Base-by-base conservation (phyloP, 2,113 vertebrate genomes). In the Isurus oxyrinchus region DNA sequence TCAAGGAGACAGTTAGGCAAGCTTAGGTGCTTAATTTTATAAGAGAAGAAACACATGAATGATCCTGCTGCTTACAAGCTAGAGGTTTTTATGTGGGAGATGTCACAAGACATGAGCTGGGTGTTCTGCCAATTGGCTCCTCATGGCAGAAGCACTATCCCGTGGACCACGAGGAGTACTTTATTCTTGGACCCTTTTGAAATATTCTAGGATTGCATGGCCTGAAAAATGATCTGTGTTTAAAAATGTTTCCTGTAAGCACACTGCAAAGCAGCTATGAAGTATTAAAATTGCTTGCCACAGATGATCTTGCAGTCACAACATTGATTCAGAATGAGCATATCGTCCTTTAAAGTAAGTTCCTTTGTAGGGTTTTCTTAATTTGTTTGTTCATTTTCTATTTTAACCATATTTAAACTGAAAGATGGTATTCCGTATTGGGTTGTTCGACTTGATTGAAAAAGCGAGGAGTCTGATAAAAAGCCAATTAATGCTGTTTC, bases 311-410 rank as follows among this genome's bases (percentile, higher is more conserved):
- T 67, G 93, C 21, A 94, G 19, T 49, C 35, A 44, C n/a, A 44
- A 67, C n/a, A 95, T 69, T 67, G n/a, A 95, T 95, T 95, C 63
- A 67, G 93, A 69, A 49, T 94, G 57, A 63, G n/a, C 35, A 94
- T 59, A 35, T 94, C 67, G 55, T 59, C 40, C 40, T 91, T 63
- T 13, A 44, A 49, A 25, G 16, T 44, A 19, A 67, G 13, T 44
- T 61, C 61, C 91, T 61, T 44, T 25, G 44, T 66, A 66, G 35
- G 23, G 23, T 55, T 90, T 13, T 59, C 25, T 44, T 63, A 67
- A 11, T 40, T 61, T 11, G 59, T 44, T 44, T 67, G 0, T 49
- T 44, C 23, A 11, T n/a, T 66, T 66, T 67, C 25, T 44, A 21
- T 95, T 67, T 35, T 69, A 95, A 40, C 21, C 7, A 49, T 23